These are phyloP conservation scores for Urocolius indicus DNA, from an alignment of 2,113 vertebrate genomes.

Conservation along the genomic window DNA sequence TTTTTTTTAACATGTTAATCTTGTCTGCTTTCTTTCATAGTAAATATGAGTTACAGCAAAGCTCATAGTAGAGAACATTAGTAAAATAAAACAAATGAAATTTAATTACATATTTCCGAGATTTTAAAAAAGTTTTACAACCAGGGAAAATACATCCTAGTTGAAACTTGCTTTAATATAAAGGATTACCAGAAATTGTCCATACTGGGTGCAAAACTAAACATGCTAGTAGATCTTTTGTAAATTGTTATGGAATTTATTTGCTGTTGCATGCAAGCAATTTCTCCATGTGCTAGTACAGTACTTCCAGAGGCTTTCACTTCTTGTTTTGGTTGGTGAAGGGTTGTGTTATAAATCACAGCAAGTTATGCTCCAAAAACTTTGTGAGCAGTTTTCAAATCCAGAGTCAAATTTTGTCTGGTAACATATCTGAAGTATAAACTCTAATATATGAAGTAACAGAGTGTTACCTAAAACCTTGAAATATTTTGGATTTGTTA, in stretches of 20 bases:
- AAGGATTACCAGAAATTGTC: neutral
- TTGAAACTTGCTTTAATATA: neutral
- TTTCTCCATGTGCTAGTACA: neutral
- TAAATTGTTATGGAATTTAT: neutral
- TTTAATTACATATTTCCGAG: neutral
- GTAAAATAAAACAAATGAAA: neutral
- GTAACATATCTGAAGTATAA: neutral
- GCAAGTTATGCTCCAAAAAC: constrained; percentile 8
- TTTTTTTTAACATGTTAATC: too few species aligned
- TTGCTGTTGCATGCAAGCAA: neutral
- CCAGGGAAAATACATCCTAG: neutral
- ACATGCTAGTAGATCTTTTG: neutral
- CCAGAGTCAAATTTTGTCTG: neutral
- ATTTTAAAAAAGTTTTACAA: constrained; percentile 1
- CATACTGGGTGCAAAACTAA: neutral
- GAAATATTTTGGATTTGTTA: neutral
- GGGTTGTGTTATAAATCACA: neutral
- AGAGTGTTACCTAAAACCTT: neutral
- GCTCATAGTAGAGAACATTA: neutral
- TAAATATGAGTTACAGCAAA: too few species aligned
- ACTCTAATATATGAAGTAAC: neutral
- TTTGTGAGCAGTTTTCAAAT: constrained; percentile 30
- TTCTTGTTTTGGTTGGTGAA: neutral
- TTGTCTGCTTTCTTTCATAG: too few species aligned
- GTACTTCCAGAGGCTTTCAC: neutral